Evolutionary conservation across 1,140 invertebrate genomes (phyloP).

Genomic region (Pseudomyrmex cubaensis): DNA sequence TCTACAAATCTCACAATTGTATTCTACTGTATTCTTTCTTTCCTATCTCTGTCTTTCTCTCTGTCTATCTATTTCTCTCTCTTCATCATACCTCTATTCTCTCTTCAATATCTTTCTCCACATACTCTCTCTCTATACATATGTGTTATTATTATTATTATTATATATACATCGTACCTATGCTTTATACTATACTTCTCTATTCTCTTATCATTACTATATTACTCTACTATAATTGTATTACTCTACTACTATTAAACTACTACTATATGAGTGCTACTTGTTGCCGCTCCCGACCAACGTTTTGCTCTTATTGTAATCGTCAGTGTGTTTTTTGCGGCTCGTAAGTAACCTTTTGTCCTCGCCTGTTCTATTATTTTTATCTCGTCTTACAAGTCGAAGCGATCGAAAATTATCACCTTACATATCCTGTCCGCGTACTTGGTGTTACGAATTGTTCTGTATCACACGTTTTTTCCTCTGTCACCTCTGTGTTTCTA

Average conservation of each 20-base stretch:
- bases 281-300: conserved; percentile 55
- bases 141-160: conserved; percentile 29
- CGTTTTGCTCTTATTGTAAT: conserved; percentile 51
- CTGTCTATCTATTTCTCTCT: conserved; percentile 29
- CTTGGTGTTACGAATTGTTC: conserved; percentile 9
- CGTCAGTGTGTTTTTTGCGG: conserved; percentile 44
- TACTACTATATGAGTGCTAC: conserved; percentile 49
- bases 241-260: conserved; percentile 60
- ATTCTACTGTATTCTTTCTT: conserved; percentile 36
- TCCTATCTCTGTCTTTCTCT: conserved; percentile 32
- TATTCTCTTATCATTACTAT: conserved; percentile 67
- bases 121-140: conserved; percentile 62
- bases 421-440: background rate
- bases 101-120: conserved; percentile 56
- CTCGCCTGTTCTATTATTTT: conserved; percentile 39
- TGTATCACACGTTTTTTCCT: conserved; percentile 32
- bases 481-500: background rate
- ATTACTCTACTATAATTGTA: conserved; percentile 67
- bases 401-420: conserved; percentile 29
- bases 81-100: conserved; percentile 43
- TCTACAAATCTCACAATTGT: conserved; percentile 44
- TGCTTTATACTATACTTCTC: conserved; percentile 69
- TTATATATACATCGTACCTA: conserved; percentile 60
- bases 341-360: conserved; percentile 52
- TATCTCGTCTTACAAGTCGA: conserved; percentile 35